Conservation (phyloP, 1,140 invertebrate genomes). For the Drosophila teissieri region DNA sequence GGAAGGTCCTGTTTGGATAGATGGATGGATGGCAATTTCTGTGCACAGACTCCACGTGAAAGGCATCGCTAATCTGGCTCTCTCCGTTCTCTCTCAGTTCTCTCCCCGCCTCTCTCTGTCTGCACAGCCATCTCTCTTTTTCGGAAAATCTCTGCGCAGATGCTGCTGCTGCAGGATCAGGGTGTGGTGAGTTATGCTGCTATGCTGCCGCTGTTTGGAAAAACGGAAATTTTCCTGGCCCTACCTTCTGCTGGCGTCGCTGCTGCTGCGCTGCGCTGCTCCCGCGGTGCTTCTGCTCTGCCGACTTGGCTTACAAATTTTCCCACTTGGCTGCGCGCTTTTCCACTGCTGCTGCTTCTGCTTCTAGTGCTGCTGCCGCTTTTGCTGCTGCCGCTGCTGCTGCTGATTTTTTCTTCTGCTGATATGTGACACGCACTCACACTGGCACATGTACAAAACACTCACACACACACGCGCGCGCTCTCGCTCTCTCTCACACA, state of each 20-base stretch:
- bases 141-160: constrained; percentile 62
- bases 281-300: constrained; percentile 19
- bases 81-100: constrained; percentile 6
- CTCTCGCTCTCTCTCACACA: constrained; percentile 21
- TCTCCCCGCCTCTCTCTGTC: constrained; percentile 14
- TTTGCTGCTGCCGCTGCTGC: constrained; percentile 14
- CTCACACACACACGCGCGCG: constrained; percentile 37
- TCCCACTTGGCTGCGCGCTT: constrained; percentile 56
- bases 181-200: constrained; percentile 82
- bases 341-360: constrained; percentile 52
- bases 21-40: constrained; percentile 59
- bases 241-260: constrained; percentile 72
- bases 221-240: constrained; percentile 64
- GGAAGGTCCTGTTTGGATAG: constrained; percentile 4
- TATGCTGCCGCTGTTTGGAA: constrained; percentile 42
- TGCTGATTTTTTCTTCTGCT: constrained; percentile 29
- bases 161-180: constrained; percentile 78
- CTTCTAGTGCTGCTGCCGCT: constrained; percentile 30
- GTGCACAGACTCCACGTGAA: constrained; percentile 75
- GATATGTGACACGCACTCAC: constrained; percentile 68
- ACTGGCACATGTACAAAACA: constrained; percentile 50
- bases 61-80: constrained; percentile 34
- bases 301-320: constrained; percentile 44
- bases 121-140: background rate
- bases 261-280: constrained; percentile 41